Conservation (phyloP, 2,797 vertebrate species). For the Coranthus polyacanthus region DNA sequence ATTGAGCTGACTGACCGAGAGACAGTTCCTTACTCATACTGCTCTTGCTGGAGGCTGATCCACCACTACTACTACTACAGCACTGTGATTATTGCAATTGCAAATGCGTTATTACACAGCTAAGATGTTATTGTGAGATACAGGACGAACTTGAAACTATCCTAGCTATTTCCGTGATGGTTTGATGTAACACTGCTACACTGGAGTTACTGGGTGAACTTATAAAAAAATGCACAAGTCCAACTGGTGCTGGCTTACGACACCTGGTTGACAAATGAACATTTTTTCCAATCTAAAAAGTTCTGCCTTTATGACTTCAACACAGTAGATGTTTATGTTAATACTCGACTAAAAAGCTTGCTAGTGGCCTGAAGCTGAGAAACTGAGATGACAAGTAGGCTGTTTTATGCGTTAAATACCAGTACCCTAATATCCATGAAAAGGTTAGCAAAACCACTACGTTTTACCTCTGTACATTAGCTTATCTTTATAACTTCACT, state of each 20-base stretch:
- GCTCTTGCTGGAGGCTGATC: slow-evolving; percentile 70
- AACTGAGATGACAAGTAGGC: slow-evolving; percentile 40
- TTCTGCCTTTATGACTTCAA: not conserved
- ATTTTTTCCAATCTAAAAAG: slow-evolving; percentile 26
- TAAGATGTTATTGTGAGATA: slow-evolving; percentile 43
- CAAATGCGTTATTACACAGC: slow-evolving; percentile 61
- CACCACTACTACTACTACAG: slow-evolving; percentile 59
- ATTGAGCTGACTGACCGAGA: slow-evolving; percentile 90
- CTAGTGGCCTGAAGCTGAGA: slow-evolving; percentile 43
- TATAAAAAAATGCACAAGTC: slow-evolving; percentile 28
- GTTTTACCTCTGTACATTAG: slow-evolving; percentile 48
- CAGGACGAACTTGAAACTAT: slow-evolving; percentile 30
- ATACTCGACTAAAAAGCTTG: slow-evolving; percentile 41
- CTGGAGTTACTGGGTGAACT: slow-evolving; percentile 38
- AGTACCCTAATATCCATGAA: slow-evolving; percentile 46
- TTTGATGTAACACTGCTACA: slow-evolving; percentile 37
- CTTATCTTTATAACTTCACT: slow-evolving; percentile 47
- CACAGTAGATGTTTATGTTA: slow-evolving; percentile 38
- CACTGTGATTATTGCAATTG: slow-evolving; percentile 69
- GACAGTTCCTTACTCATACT: slow-evolving; percentile 90
- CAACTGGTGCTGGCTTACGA: slow-evolving; percentile 38
- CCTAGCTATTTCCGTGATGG: slow-evolving; percentile 20
- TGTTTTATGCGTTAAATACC: slow-evolving; percentile 53
- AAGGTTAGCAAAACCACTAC: slow-evolving; percentile 36
- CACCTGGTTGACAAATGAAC: slow-evolving; percentile 35